Base-by-base conservation (phyloP, 2,113 vertebrate species). In the Embiotoca jacksoni region DNA sequence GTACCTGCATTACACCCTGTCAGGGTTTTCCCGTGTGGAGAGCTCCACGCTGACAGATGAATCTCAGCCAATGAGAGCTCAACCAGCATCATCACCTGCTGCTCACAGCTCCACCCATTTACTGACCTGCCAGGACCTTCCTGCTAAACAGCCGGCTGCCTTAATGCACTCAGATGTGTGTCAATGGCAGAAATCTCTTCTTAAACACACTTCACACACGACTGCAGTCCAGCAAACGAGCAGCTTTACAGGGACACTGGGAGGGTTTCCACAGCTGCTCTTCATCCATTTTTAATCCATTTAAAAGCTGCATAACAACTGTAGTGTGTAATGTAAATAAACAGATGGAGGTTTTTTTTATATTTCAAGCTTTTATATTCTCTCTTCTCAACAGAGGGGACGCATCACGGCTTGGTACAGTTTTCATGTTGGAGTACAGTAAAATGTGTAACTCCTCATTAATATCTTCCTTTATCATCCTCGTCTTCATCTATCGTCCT, bases 11-110 rank as follows among this genome's bases (percentile, higher is more conserved):
- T 81, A 69, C 83, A 72, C 62, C 35, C 39, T 54, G 72, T 65
- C 61, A 79, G 60, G 39, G 57, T 58, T 73, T 83, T 75, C 79
- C 33, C 82, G 80, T 74, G 67, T 76, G 52, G 59, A 58, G 56
- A 72, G 37, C 35, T 35, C 23, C 23, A 23, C 1, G 23, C 23
- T 23, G 23, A 23, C 23, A 23, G 23, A 23, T 23, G 23, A 23
- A 23, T 23, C 0, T 2, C 63, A 13, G 54, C 44, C 68, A 41
- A 33, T 1, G 41, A 65, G 39, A 77, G 49, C 50, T 73, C 32
- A 4, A 55, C 56, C 59, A 46, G 81, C 59, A 66, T 67, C 81
- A 72, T 73, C 80, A 72, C 73, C 81, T 77, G 80, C 77, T 71
- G 60, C 68, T 79, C 50, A 77, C 68, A 64, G 71, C 50, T 70